A percentile compares a stretch with the other conserved stretches of the same genome.
Conservation (phyloP, 2,797 vertebrate species). For the Coreius guichenoti region DNA sequence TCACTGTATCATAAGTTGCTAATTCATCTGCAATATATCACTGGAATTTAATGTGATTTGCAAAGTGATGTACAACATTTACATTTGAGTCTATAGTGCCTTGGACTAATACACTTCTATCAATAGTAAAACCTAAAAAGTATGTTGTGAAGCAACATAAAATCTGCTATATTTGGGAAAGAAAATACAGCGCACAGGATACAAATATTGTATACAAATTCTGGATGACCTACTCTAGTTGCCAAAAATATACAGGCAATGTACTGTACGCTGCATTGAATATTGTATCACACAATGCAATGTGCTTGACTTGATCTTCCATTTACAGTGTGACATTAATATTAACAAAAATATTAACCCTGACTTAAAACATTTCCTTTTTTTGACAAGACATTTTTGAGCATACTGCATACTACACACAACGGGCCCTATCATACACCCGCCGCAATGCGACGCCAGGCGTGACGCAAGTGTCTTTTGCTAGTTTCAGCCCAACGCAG, state of each 20-base stretch:
- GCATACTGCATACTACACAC: neutral
- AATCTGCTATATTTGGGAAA: no score
- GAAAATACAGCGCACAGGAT: neutral
- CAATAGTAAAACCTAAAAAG: neutral
- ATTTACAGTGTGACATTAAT: neutral
- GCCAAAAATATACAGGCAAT: no score
- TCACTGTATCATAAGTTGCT: neutral
- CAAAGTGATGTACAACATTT: neutral
- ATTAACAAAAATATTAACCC: neutral
- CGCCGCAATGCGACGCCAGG: no score
- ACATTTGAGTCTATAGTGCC: neutral
- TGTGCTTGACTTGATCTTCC: neutral
- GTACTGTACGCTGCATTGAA: neutral
- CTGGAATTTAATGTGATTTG: neutral
- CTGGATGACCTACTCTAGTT: neutral
- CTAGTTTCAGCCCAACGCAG: no score
- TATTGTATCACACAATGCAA: neutral
- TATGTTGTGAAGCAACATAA: no score
- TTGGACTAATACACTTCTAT: neutral
- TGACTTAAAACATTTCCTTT: neutral
- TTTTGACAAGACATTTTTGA: neutral
- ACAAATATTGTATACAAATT: neutral
- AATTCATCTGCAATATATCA: neutral
- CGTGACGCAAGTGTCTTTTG: no score
- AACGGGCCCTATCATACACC: no score